phyloP scores from a whole-genome alignment of 2,888 invertebrate species.

The Xanthia icteritia region DNA sequence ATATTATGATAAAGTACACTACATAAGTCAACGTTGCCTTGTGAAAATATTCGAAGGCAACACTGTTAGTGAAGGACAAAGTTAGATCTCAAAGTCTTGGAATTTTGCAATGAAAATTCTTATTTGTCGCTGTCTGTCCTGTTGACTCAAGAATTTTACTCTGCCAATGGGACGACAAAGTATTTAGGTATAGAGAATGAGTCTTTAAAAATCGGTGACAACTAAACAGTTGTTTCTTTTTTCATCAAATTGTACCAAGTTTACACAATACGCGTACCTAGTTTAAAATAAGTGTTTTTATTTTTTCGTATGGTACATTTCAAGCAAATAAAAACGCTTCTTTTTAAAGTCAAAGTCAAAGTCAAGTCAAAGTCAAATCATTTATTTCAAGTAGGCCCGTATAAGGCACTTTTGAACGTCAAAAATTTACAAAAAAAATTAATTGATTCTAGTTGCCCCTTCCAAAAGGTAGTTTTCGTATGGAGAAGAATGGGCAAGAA shows the following conservation, averaged over 20 bases:
- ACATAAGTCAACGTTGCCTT: slow-evolving; percentile 7
- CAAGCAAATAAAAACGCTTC: too few species aligned
- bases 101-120: slow-evolving; percentile 59
- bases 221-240: slow-evolving; percentile 1
- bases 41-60: slow-evolving; percentile 28
- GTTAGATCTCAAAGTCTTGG: slow-evolving; percentile 27
- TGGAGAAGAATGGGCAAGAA: too few species aligned
- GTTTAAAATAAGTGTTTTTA: too few species aligned
- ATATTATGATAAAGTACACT: slow-evolving; percentile 2
- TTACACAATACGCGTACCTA: background rate
- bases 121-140: slow-evolving; percentile 38
- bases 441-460: too few species aligned
- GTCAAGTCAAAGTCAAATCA: too few species aligned
- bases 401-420: too few species aligned
- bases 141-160: slow-evolving; percentile 20
- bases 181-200: slow-evolving; percentile 35
- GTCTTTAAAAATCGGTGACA: slow-evolving; percentile 29
- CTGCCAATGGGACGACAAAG: slow-evolving; percentile 11
- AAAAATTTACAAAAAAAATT: too few species aligned
- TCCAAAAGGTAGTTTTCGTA: too few species aligned
- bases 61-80: slow-evolving; percentile 7
- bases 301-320: too few species aligned
- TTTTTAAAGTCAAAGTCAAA: too few species aligned
- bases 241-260: background rate
- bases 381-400: too few species aligned